Percentiles rank a stretch among this genome's conserved stretches.
These are phyloP conservation scores for Cebuella pygmaea DNA, from an alignment of 2,797 vertebrate genomes.

Conservation along the genomic window DNA sequence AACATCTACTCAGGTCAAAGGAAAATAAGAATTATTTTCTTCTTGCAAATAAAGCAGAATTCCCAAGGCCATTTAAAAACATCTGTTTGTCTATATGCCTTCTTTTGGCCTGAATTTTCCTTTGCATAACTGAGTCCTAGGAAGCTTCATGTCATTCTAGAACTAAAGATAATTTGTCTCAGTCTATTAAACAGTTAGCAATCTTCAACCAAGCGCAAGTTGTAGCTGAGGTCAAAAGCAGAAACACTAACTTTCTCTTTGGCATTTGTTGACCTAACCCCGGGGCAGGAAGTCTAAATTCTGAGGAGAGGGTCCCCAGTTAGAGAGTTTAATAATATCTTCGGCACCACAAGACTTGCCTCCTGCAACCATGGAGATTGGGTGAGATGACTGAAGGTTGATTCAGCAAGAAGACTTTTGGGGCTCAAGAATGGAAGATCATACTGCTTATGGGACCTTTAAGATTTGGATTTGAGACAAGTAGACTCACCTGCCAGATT, in stretches of 20 bases:
- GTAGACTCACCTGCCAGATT: background rate
- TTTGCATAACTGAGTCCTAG: conserved; percentile 9
- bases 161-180: conserved; percentile 45
- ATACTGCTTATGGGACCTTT: background rate
- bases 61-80: background rate
- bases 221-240: conserved; percentile 33
- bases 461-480: background rate
- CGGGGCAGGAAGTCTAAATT: background rate
- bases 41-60: conserved; percentile 47
- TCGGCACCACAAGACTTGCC: background rate
- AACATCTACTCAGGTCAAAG: background rate
- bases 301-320: background rate
- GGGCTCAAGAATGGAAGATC: background rate
- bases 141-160: conserved; percentile 9
- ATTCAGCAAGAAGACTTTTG: background rate
- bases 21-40: conserved; percentile 8
- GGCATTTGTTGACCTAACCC: conserved; percentile 42
- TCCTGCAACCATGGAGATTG: background rate
- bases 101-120: conserved; percentile 45
- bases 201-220: background rate
- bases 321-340: background rate
- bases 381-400: background rate
- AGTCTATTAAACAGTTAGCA: background rate
- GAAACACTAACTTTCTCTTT: background rate
- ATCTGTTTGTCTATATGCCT: background rate